phyloP scores from a whole-genome alignment of 2,888 invertebrate species.

The Muscina levida region DNA sequence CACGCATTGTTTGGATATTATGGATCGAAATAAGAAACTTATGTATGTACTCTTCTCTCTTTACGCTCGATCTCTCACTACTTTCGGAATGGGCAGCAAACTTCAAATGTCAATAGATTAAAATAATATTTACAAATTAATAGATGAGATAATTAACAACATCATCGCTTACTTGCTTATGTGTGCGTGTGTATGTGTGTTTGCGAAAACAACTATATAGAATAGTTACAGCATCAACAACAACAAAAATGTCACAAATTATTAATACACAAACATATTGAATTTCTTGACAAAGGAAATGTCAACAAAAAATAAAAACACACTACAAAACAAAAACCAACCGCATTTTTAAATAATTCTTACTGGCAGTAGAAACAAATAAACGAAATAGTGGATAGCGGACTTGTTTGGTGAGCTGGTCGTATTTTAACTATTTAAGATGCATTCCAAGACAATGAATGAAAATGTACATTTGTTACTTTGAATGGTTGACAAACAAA shows the following conservation, averaged over 20 bases:
- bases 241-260: conserved; percentile 19
- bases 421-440: not conserved
- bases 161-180: no score
- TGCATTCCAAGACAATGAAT: conserved; percentile 9
- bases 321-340: not conserved
- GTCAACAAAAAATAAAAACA: not conserved
- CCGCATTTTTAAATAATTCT: conserved; percentile 22
- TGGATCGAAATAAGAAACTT: no score
- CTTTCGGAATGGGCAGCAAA: not conserved
- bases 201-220: not conserved
- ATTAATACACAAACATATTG: conserved; percentile 26
- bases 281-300: conserved; percentile 20
- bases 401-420: not conserved
- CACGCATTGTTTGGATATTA: conserved; percentile 36
- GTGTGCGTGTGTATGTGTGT: no score
- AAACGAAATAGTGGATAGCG: no score
- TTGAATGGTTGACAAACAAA: not conserved
- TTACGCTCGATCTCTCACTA: no score
- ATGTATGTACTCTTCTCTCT: no score
- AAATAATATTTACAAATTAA: conserved; percentile 42
- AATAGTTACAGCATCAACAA: not conserved
- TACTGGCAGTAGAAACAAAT: not conserved
- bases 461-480: conserved; percentile 6
- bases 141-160: conserved; percentile 28
- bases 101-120: conserved; percentile 21